These are phyloP conservation scores for Pyrgilauda ruficollis DNA, from an alignment of 2,113 vertebrate species.

Conservation along the genomic window DNA sequence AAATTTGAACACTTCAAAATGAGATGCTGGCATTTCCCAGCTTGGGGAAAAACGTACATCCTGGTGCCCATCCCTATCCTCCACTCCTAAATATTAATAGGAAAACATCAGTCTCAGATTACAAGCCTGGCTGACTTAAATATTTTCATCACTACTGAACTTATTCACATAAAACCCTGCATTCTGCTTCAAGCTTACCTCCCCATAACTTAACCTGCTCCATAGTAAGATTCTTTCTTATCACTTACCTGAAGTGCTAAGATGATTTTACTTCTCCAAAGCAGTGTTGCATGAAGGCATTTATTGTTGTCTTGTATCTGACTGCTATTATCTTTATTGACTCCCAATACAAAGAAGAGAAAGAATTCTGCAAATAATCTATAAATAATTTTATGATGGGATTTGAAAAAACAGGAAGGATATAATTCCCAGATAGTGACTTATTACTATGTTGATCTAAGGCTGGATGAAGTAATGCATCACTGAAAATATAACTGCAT, in stretches of 20 bases:
- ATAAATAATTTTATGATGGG: background rate
- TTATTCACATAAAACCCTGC: background rate
- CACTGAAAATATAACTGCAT: background rate
- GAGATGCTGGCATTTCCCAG: background rate
- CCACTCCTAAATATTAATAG: background rate
- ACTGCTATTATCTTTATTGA: conserved; percentile 4
- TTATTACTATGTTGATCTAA: background rate
- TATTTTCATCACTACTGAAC: background rate
- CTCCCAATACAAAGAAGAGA: background rate
- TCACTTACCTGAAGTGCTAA: background rate
- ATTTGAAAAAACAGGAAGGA: conserved; percentile 1
- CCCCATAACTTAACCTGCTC: background rate
- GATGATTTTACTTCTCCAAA: conserved; percentile 7
- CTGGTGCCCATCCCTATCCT: background rate
- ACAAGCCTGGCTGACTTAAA: background rate
- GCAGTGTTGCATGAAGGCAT: background rate
- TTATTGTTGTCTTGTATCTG: background rate
- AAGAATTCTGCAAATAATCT: conserved; percentile 14
- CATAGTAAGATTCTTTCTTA: background rate
- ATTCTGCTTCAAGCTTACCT: background rate
- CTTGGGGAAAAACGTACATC: background rate
- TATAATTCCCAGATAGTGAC: background rate
- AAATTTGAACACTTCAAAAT: background rate
- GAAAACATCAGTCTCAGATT: background rate
- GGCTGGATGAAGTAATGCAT: background rate